Evolutionary conservation across 2,797 vertebrate genomes (phyloP).

Genomic region (Kryptolebias ocellatus): DNA sequence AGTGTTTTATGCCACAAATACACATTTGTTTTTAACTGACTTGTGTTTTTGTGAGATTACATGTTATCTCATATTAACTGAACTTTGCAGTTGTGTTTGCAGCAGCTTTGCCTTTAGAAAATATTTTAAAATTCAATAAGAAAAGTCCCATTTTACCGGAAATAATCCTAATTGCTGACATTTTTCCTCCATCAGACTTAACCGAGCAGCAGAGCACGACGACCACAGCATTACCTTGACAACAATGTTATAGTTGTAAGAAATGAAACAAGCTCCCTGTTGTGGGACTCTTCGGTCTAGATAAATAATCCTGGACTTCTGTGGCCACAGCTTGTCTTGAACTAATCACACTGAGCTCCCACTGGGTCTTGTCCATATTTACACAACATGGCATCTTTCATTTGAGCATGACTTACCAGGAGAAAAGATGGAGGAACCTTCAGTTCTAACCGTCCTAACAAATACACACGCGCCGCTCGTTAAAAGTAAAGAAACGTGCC

Average conservation of each 20-base stretch:
- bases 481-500: no score
- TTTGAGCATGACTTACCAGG: not conserved
- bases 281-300: not conserved
- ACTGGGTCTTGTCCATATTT: not conserved
- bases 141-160: no score
- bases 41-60: not conserved
- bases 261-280: not conserved
- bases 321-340: not conserved
- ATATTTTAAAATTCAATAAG: constrained; percentile 21
- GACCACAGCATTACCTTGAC: not conserved
- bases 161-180: no score
- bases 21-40: no score
- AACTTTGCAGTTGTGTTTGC: not conserved
- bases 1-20: not conserved
- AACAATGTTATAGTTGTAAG: constrained; percentile 3
- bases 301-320: not conserved
- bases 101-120: constrained; percentile 1
- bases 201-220: not conserved
- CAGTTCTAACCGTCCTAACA: not conserved
- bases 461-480: no score
- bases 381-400: not conserved
- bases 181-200: not conserved
- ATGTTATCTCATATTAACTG: not conserved
- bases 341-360: not conserved
- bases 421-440: not conserved